Evolutionary conservation across 2,797 vertebrate species (phyloP).

Genomic region (Malurus leucopterus): DNA sequence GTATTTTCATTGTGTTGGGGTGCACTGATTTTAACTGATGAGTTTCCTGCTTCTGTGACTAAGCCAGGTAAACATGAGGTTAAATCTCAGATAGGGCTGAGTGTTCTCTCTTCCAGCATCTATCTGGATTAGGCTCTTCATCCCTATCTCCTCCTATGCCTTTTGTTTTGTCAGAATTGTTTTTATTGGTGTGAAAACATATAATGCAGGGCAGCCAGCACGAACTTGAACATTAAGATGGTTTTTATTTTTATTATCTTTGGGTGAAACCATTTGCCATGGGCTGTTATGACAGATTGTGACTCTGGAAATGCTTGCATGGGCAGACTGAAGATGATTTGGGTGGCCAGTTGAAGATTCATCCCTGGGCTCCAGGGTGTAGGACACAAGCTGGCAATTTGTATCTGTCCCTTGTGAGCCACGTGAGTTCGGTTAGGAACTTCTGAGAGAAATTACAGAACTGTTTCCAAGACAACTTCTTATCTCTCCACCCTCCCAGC

Average conservation of each 20-base stretch:
- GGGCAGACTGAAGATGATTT: not conserved
- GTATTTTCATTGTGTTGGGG: not conserved
- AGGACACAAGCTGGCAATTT: not conserved
- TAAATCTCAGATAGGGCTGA: not conserved
- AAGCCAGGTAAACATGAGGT: not conserved
- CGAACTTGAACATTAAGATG: not conserved
- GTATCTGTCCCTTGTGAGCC: not conserved
- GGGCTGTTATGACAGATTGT: not conserved
- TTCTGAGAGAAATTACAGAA: not conserved
- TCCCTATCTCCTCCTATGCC: not conserved
- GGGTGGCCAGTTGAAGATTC: not conserved
- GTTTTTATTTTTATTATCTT: not conserved
- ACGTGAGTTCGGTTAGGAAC: accelerated
- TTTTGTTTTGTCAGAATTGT: not conserved
- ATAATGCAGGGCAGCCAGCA: accelerated
- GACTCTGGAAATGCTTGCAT: not conserved
- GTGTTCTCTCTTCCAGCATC: not conserved
- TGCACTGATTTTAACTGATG: not conserved
- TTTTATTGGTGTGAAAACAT: not conserved
- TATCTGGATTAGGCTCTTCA: not conserved
- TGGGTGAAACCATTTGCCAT: not conserved
- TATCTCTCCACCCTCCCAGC: not conserved
- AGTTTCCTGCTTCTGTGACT: not conserved
- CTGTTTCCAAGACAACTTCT: not conserved
- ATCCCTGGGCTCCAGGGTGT: accelerated